A percentile compares a stretch with the other conserved stretches of the same genome.
Conservation (phyloP, 2,888 invertebrate genomes). For the Microplitis manilae region DNA sequence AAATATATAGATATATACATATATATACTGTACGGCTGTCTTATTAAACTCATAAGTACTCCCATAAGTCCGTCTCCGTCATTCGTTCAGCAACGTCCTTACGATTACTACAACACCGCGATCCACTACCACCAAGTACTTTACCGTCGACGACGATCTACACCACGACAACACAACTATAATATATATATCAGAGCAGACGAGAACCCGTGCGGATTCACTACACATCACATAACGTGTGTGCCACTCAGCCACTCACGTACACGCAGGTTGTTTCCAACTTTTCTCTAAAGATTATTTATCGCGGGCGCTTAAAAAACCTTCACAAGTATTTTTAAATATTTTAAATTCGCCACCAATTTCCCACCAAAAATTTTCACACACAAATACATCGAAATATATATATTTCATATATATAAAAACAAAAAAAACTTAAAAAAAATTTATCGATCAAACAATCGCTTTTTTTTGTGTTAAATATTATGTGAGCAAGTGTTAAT, state of each 20-base stretch:
- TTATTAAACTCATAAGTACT: background rate
- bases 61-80: background rate
- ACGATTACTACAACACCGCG: too few species aligned
- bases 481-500: background rate
- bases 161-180: background rate
- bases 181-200: constrained; percentile 8
- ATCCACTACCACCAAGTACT: background rate
- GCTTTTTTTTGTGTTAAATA: background rate
- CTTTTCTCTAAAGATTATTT: constrained; percentile 22
- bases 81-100: background rate
- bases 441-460: constrained; percentile 23
- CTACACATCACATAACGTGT: constrained; percentile 21
- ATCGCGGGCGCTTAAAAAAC: constrained; percentile 25
- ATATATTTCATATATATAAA: too few species aligned
- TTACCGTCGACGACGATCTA: background rate
- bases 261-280: constrained; percentile 23
- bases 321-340: background rate
- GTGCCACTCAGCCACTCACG: constrained; percentile 23
- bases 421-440: background rate
- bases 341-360: background rate
- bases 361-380: too few species aligned
- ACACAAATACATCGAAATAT: too few species aligned
- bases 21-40: background rate
- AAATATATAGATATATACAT: background rate
- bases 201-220: constrained; percentile 28